Evolutionary conservation across 2,113 vertebrate genomes (phyloP).

Genomic region (Thermophis baileyi): DNA sequence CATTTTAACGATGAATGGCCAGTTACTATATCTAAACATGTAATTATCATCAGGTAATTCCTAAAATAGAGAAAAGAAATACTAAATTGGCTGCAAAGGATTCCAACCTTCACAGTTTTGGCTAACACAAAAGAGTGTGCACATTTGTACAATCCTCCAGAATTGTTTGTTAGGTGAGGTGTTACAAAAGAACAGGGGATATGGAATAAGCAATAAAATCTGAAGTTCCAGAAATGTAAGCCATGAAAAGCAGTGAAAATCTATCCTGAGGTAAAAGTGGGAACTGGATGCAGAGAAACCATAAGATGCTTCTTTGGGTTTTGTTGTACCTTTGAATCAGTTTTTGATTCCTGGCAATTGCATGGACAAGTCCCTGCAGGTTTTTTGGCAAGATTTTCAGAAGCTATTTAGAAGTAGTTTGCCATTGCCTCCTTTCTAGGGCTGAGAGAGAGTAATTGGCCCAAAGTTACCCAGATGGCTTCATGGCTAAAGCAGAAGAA

Average conservation of each 20-base stretch:
- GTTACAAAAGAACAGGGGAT: not conserved
- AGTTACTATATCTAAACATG: not conserved
- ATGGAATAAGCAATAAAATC: not conserved
- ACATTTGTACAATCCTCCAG: not conserved
- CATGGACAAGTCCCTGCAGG: not conserved
- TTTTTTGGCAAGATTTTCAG: not conserved
- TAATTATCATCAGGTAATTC: not conserved
- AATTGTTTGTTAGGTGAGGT: not conserved
- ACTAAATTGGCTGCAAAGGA: not conserved
- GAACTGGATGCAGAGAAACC: not conserved
- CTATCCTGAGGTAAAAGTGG: not conserved
- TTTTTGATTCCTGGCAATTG: not conserved
- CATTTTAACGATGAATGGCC: not conserved
- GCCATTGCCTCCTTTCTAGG: not conserved
- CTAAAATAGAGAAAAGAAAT: not conserved
- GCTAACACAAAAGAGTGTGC: not conserved
- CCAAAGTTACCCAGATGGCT: too few relatives aligned
- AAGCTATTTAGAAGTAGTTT: not conserved
- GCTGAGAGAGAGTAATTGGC: too few relatives aligned
- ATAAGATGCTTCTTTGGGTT: not conserved
- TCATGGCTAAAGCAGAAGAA: too few relatives aligned
- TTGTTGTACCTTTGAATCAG: not conserved
- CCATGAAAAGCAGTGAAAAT: not conserved
- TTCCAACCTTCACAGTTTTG: not conserved
- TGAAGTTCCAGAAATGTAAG: not conserved